These are phyloP conservation scores for Macroglossus sobrinus DNA, from an alignment of 2,113 vertebrate genomes.

Conservation along the genomic window DNA sequence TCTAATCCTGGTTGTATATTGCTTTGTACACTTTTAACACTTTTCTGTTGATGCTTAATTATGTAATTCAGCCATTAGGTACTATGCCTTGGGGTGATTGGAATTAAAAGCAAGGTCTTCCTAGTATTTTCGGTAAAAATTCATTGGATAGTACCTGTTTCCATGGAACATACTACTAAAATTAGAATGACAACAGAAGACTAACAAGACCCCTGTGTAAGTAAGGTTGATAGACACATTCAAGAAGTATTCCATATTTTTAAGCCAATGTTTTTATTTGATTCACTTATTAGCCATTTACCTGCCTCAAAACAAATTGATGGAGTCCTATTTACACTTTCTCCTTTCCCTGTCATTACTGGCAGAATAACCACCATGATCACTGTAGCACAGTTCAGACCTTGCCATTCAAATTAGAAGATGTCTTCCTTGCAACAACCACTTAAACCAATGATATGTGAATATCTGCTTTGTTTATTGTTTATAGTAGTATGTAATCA, in stretches of 20 bases:
- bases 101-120: not conserved
- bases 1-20: not conserved
- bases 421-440: not conserved
- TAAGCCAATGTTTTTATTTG: not conserved
- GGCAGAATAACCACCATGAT: not conserved
- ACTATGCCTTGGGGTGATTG: not conserved
- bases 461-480: not conserved
- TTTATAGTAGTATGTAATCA: not conserved
- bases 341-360: not conserved
- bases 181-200: not conserved
- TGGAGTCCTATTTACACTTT: not conserved
- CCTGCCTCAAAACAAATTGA: constrained; percentile 6
- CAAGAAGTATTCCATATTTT: not conserved
- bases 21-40: not conserved
- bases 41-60: not conserved
- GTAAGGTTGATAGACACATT: not conserved
- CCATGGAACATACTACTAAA: not conserved
- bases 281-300: constrained; percentile 22
- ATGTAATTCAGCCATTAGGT: not conserved
- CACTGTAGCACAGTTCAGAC: not conserved
- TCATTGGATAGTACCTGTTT: not conserved
- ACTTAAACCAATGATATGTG: not conserved
- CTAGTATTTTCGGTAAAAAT: not conserved
- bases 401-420: constrained; percentile 8
- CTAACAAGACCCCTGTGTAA: not conserved